Percentiles rank a stretch among this genome's conserved stretches.
phyloP scores from a whole-genome alignment of 2,888 invertebrate species.

The Drosophila demipolita region DNA sequence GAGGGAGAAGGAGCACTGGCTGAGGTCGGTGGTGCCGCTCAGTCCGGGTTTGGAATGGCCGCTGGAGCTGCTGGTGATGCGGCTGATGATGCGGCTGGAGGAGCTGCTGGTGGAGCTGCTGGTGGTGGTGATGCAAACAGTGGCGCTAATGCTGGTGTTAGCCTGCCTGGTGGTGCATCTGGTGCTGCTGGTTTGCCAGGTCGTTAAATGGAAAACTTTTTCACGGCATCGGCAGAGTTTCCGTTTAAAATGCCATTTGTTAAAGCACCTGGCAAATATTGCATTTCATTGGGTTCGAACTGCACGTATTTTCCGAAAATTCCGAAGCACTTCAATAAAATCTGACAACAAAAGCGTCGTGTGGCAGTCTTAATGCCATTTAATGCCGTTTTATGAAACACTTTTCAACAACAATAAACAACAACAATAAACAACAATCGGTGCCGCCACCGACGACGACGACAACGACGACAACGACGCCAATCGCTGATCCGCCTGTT shows the following conservation, averaged over 20 bases:
- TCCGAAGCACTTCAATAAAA: slow-evolving; percentile 46
- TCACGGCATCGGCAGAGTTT: slow-evolving; percentile 22
- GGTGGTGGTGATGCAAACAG: slow-evolving; percentile 23
- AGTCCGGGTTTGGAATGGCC: slow-evolving; percentile 39
- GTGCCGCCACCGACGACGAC: slow-evolving; percentile 7
- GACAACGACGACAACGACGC: slow-evolving; percentile 33
- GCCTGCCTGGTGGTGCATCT: slow-evolving; percentile 15
- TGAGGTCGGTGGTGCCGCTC: slow-evolving; percentile 35
- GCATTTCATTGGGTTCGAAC: slow-evolving; percentile 7
- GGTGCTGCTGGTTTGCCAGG: slow-evolving; percentile 29
- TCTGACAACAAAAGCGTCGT: slow-evolving; percentile 24
- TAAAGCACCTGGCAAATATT: slow-evolving; percentile 21
- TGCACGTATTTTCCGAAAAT: slow-evolving; percentile 2
- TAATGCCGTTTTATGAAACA: slow-evolving; percentile 70
- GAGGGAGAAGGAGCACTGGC: neutral
- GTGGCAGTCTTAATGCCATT: slow-evolving; percentile 70
- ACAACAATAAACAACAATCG: slow-evolving; percentile 32
- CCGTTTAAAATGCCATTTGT: slow-evolving; percentile 28
- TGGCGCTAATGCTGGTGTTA: slow-evolving; percentile 21
- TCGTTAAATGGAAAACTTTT: slow-evolving; percentile 27
- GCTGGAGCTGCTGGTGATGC: slow-evolving; percentile 32
- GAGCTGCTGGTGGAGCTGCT: slow-evolving; percentile 26
- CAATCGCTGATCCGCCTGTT: slow-evolving; percentile 36
- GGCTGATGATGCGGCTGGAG: slow-evolving; percentile 18
- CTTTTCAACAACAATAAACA: slow-evolving; percentile 22